phyloP scores from a whole-genome alignment of 2,888 invertebrate genomes.

The Idaea straminata region DNA sequence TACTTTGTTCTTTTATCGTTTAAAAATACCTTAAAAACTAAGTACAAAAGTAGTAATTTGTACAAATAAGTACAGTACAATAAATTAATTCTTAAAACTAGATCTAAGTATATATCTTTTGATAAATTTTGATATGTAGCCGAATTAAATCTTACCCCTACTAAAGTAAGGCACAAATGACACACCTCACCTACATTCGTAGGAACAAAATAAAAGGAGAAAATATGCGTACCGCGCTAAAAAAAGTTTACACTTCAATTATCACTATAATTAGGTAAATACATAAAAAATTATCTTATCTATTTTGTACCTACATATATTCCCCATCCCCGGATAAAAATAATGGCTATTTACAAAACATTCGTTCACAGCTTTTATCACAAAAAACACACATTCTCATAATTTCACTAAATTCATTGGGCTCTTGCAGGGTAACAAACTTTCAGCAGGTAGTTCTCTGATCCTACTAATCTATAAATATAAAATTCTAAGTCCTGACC shows the following conservation, averaged over 20 bases:
- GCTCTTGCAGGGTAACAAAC: no score
- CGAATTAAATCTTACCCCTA: background rate
- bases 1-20: background rate
- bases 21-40: background rate
- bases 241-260: no score
- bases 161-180: background rate
- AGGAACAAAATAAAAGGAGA: background rate
- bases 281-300: background rate
- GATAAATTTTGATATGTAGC: background rate
- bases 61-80: background rate
- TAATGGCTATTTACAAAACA: conserved; percentile 4
- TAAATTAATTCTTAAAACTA: background rate
- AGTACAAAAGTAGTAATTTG: background rate
- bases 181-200: background rate
- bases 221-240: no score
- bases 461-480: no score
- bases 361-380: background rate
- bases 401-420: background rate
- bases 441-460: no score
- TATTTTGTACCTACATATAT: background rate
- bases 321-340: background rate
- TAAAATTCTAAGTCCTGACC: no score
- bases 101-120: background rate
- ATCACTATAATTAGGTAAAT: background rate
- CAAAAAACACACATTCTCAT: background rate